These are phyloP conservation scores for Acanthurus leucopareius DNA, from an alignment of 2,797 vertebrate genomes.

Conservation along the genomic window DNA sequence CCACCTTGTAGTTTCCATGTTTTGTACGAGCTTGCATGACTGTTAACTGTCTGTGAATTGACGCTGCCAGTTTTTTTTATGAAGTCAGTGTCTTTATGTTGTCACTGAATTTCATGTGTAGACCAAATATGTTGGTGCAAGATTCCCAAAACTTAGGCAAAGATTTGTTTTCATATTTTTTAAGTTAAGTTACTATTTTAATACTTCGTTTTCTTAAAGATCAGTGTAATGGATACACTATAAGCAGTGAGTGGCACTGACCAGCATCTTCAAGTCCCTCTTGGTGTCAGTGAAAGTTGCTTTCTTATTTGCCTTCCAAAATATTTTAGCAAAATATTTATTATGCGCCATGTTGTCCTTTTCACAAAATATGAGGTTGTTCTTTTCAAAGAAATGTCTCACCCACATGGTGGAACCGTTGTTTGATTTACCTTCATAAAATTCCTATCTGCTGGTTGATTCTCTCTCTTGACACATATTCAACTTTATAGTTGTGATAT, in stretches of 20 bases:
- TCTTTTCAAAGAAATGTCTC: not conserved
- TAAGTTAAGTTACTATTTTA: too few relatives aligned
- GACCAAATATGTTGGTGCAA: not conserved
- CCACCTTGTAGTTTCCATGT: conserved; percentile 60
- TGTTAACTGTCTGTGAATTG: conserved; percentile 13
- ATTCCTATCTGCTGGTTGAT: too few relatives aligned
- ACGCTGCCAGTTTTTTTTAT: not conserved
- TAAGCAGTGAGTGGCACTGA: not conserved
- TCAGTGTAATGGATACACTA: not conserved
- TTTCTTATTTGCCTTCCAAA: not conserved
- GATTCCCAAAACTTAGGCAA: too few relatives aligned
- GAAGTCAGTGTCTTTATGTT: not conserved
- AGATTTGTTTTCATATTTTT: too few relatives aligned
- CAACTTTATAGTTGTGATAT: too few relatives aligned
- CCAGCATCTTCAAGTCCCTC: too few relatives aligned
- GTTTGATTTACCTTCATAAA: too few relatives aligned
- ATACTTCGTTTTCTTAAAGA: too few relatives aligned
- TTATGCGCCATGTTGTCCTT: not conserved
- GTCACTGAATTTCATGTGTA: not conserved
- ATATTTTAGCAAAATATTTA: not conserved
- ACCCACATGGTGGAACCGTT: too few relatives aligned
- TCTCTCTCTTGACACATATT: too few relatives aligned
- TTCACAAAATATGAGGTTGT: conserved; percentile 2
- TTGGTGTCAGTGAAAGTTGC: too few relatives aligned
- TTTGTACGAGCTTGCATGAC: conserved; percentile 37